Percentiles rank a stretch among this genome's conserved stretches.
Evolutionary conservation across 2,113 vertebrate genomes (phyloP).

Genomic region (Canis aureus): DNA sequence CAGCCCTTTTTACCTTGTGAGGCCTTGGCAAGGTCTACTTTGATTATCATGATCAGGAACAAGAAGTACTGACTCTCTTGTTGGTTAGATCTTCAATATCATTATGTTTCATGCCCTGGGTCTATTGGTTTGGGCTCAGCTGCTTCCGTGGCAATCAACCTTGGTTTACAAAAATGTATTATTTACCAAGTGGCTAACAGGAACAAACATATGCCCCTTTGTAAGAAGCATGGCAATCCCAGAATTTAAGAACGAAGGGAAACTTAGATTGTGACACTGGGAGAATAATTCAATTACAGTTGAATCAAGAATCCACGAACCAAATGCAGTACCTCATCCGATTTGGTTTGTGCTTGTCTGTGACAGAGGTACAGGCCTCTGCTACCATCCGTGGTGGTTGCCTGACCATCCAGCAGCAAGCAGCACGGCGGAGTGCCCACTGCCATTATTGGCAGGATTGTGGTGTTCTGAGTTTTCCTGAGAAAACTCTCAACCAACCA

Average conservation of each 20-base stretch:
- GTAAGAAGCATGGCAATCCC: background rate
- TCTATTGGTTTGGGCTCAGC: background rate
- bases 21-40: background rate
- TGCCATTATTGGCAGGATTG: background rate
- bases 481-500: background rate
- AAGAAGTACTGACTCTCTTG: background rate
- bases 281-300: background rate
- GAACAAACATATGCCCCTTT: background rate
- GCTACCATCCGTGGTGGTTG: background rate
- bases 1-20: background rate
- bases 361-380: background rate
- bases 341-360: background rate
- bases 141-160: background rate
- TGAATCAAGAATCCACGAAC: background rate
- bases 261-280: background rate
- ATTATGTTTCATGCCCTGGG: background rate
- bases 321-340: background rate
- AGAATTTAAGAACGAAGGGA: background rate
- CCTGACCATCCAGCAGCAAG: background rate
- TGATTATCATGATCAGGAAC: background rate
- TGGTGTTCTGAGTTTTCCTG: background rate
- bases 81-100: background rate
- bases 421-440: background rate
- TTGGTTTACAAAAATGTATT: slow-evolving; percentile 12
- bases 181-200: background rate